Evolutionary conservation across 2,888 invertebrate species (phyloP), one percentile per base, ranked within the genome.

Genomic region (Acanthosoma haemorrhoidale): DNA sequence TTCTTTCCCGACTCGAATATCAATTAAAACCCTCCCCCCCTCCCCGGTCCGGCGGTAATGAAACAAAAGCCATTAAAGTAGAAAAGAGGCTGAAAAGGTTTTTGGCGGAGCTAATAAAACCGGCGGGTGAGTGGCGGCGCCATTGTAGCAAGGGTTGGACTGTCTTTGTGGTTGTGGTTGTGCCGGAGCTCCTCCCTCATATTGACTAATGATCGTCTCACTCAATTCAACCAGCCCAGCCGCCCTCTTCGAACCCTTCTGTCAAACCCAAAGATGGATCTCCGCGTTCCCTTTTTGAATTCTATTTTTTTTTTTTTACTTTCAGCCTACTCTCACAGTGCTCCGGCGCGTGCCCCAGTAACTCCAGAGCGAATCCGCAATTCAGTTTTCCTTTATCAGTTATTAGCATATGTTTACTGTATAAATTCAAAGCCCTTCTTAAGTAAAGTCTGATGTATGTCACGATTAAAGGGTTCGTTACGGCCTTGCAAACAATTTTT

Each of bases 281-380:
- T 72, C 61, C 71, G 61, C 66, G 69, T 71, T 71, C 69, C 72
- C 72, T 71, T 72, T 72, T 72, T 72, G 71, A 72, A 72, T 71
- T 72, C 71, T 71, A 71, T 72, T 66, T 58, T 51, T 25, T 21
- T 51, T 25, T 51, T 51, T n/a, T n/a, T 21, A 25, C n/a, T n/a
- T n/a, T n/a, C n/a, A n/a, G n/a, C n/a, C n/a, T n/a, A n/a, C n/a
- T n/a, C n/a, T n/a, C n/a, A n/a, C n/a, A n/a, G n/a, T n/a, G n/a
- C n/a, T 51, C 51, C 25, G 51, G n/a, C 51, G 51, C 51, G 51
- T 51, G 51, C 25, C 25, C 51, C 29, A 51, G n/a, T n/a, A n/a
- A n/a, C n/a, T n/a, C n/a, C 51, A 25, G 51, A 51, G 51, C 29
- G 51, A 21, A 51, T 2, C 6, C 25, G 25, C n/a, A n/a, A n/a